These are phyloP conservation scores for Apis laboriosa DNA, from an alignment of 1,140 invertebrate genomes.

Conservation along the genomic window DNA sequence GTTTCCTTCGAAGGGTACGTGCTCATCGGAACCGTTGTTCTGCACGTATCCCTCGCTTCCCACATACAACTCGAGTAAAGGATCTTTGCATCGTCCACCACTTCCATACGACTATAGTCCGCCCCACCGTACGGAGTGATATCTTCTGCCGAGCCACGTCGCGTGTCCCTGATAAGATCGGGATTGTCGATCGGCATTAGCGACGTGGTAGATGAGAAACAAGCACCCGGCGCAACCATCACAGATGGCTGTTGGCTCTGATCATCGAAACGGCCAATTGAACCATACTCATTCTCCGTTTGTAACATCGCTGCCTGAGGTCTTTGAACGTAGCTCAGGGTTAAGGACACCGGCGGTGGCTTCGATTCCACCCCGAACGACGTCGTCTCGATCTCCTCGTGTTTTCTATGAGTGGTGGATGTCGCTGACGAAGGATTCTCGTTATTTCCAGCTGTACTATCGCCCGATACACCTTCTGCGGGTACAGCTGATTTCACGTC, in stretches of 20 bases:
- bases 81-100: conserved; percentile 88
- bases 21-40: conserved; percentile 73
- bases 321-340: conserved; percentile 72
- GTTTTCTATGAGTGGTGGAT: conserved; percentile 70
- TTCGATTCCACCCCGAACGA: conserved; percentile 72
- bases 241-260: conserved; percentile 42
- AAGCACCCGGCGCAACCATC: conserved; percentile 55
- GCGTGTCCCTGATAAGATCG: conserved; percentile 90
- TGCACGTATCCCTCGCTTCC: conserved; percentile 81
- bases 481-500: conserved; percentile 89
- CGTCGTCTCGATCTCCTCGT: conserved; percentile 75
- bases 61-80: conserved; percentile 84
- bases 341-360: conserved; percentile 70
- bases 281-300: conserved; percentile 68
- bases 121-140: conserved; percentile 64
- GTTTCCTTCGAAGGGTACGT: conserved; percentile 90
- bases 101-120: conserved; percentile 79
- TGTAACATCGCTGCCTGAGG: conserved; percentile 56
- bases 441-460: conserved; percentile 70
- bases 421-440: conserved; percentile 65
- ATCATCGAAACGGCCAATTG: conserved; percentile 65
- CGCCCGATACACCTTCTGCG: conserved; percentile 84
- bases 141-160: conserved; percentile 73
- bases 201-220: conserved; percentile 86
- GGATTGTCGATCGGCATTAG: conserved; percentile 88